Base-by-base conservation (phyloP, 1,140 invertebrate genomes). In the Drosophila micromelanica region DNA sequence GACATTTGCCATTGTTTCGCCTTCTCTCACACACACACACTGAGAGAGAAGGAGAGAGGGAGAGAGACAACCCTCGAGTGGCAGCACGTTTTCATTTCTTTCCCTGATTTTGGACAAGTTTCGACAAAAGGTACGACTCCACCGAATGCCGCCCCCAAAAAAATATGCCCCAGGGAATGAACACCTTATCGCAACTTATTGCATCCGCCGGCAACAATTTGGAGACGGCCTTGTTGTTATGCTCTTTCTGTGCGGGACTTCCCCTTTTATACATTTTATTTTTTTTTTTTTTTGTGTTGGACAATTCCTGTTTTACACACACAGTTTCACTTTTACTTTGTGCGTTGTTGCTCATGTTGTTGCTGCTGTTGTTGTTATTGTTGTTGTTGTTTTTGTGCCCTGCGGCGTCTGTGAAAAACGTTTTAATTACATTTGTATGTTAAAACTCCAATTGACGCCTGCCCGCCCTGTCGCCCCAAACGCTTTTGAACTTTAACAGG, bases 371-470 rank as follows among this genome's bases (percentile, higher is more conserved):
- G 52, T 68, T 56, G 62, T 23, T 73, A 42, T 68, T 81, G 65
- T 59, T 78, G 80, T 64, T 81, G 65, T 54, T 78, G 80, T 64
- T 71, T 55, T 62, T 86, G 46, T 62, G 78, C 81, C 84, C 65
- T 76, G 73, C 48, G 85, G 84, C 84, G 84, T 81, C 80, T 90
- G 72, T 80, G 82, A 80, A 89, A 89, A 89, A 89, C 84, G 84
- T 89, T 89, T 89, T 89, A 89, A 89, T 89, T 89, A 89, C 84
- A 89, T 89, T 89, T 89, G 84, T 89, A 84, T 89, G 85, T 89
- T 89, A 89, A 87, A 89, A 89, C 84, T 89, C 82, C 84, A 89
- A 89, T 87, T 87, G 82, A 87, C 74, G 82, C 68, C 23, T 15
- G 46, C 37, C 42, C 15, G 12, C 32, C 15, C 56, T 77, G 70